phyloP scores from a whole-genome alignment of 2,888 invertebrate genomes.

The Melanostoma scalare region DNA sequence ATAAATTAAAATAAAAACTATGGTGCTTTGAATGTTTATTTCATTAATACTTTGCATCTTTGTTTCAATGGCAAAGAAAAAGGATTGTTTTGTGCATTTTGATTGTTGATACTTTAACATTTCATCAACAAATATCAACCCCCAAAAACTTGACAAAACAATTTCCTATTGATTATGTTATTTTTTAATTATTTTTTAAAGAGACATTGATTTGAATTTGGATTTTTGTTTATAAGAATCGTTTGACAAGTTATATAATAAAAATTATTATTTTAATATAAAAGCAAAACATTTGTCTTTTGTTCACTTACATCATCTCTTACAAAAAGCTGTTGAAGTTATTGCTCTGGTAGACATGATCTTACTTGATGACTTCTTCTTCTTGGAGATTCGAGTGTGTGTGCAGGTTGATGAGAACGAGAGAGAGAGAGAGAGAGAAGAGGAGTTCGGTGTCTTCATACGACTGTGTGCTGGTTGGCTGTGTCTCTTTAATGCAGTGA shows the following conservation, averaged over 20 bases:
- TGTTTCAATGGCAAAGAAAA: too few relatives aligned
- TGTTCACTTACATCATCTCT: constrained; percentile 62
- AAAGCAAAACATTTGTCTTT: constrained; percentile 36
- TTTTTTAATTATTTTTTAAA: constrained; percentile 9
- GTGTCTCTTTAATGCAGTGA: constrained; percentile 67
- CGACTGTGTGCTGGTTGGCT: constrained; percentile 17
- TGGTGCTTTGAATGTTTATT: too few relatives aligned
- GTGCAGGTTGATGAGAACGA: constrained; percentile 30
- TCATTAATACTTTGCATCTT: too few relatives aligned
- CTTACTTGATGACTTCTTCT: constrained; percentile 34
- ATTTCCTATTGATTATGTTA: neutral
- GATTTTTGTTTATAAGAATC: constrained; percentile 9
- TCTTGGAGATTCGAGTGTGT: neutral
- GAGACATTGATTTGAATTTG: constrained; percentile 15
- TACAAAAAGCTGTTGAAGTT: neutral
- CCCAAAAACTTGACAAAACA: constrained; percentile 4
- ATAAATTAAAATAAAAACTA: too few relatives aligned
- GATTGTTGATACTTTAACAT: neutral
- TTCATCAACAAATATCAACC: neutral
- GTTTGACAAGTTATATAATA: constrained; percentile 33
- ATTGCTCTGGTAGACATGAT: constrained; percentile 5
- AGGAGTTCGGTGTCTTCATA: constrained; percentile 19
- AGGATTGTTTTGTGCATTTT: too few relatives aligned
- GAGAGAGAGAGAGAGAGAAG: constrained; percentile 33
- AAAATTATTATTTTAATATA: constrained; percentile 32